Evolutionary conservation across 2,797 vertebrate genomes (phyloP), one percentile per base, ranked within the genome.

Genomic region (Hipposideros larvatus): DNA sequence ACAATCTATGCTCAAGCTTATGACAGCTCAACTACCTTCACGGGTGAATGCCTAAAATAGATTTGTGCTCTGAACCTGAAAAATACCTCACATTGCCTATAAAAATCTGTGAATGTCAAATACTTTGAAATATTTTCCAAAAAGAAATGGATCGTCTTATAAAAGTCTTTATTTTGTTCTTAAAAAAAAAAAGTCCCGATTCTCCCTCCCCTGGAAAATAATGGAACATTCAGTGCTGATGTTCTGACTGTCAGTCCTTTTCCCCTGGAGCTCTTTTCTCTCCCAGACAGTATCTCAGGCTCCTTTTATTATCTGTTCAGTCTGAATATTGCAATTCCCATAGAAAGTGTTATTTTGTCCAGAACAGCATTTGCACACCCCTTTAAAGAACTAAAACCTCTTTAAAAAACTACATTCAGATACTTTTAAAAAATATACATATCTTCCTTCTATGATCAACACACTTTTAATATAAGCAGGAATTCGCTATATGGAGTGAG

Each of bases 151-250:
- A 85, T 70, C 21, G 43, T 48, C 88, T 91, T 71, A 85, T 34
- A 65, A 77, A 94, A 51, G 61, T 80, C 87, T 94, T 88, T 78
- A 96, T 92, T 90, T 94, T 74, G 11, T 90, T 90, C 66, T 80
- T 16, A 34, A 68, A 95, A 96, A 26, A 70, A 61, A 95, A 90
- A 37, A 66, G 57, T 59, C 34, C 88, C 51, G 4, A 71, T 89
- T 94, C n/a, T 96, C 6, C 9, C n/a, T 96, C 28, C 34, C 19
- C 53, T 79, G 78, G 53, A 97, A 96, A 94, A 94, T 89, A 97
- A 96, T 71, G 94, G 90, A 87, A 51, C 28, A 41, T 18, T 94
- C 68, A 51, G 46, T 91, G 96, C 86, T 88, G 63, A 66, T 79
- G 86, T 94, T 96, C 85, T 77, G 84, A 55, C 37, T 71, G 4